Evolutionary conservation across 2,113 vertebrate species (phyloP), one percentile per base, ranked within the genome.

Genomic region (Buteo buteo): DNA sequence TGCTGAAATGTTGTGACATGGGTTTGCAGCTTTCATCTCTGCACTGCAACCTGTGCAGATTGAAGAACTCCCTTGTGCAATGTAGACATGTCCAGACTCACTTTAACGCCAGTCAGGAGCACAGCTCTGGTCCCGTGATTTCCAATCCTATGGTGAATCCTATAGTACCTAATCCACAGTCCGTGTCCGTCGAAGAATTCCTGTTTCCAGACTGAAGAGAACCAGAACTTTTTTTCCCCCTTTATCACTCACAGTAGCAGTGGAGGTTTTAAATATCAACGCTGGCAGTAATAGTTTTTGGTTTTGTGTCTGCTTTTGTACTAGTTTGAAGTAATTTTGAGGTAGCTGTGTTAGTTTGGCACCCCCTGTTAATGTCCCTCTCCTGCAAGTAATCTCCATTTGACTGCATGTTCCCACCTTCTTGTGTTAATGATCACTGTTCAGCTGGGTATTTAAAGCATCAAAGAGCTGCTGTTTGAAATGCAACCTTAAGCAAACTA

Each of bases 381-480:
- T 55, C 54, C 86, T n/a, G 19, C 42, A 4, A 29, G 58, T 11
- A 26, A 58, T 89, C n/a, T 71, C 87, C 77, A 42, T 82, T 26
- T 80, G 93, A 36, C 38, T 36, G 62, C 34, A 0, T 44, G 73
- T 38, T 69, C 61, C 85, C 90, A 72, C 54, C 84, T 80, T 66
- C 71, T 64, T 2, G 58, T 31, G 77, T 29, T 57, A 29, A 28
- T 40, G 93, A 85, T 65, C 65, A 4, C 59, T 70, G 38, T 74
- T 70, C 54, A 47, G 67, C 36, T 59, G 65, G 73, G 86, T 67
- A 34, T 66, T 76, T 32, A 50, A 22, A 76, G 86, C 84, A 87
- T 84, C 96, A 54, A 88, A 88, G 94, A 45, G 45, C 47, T 19
- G 80, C 77, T 90, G 82, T 95, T 96, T 93, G 94, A 96, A 94